These are phyloP conservation scores for Pachyuromys duprasi DNA, from an alignment of 2,797 vertebrate genomes.

Conservation along the genomic window DNA sequence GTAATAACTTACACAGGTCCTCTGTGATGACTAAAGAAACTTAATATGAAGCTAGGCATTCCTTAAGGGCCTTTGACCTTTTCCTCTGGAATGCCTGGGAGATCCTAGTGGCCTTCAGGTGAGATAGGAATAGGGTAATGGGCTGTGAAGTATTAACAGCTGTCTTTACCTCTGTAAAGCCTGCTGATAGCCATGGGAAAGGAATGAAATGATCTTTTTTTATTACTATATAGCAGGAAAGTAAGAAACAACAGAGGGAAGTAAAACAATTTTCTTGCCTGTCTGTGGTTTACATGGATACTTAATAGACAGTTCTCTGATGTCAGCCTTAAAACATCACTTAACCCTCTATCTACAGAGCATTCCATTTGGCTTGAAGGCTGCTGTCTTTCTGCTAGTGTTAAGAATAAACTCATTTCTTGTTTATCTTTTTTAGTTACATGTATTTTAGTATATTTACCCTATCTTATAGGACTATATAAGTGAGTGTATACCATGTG, in stretches of 20 bases:
- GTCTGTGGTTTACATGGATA: neutral
- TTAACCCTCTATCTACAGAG: neutral
- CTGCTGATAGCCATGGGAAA: neutral
- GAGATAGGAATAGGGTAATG: neutral
- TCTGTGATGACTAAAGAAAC: neutral
- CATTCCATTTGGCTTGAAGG: neutral
- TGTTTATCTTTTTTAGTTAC: too few relatives aligned
- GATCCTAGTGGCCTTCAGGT: neutral
- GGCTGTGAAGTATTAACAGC: neutral
- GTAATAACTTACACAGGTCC: neutral
- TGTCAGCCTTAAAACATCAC: neutral
- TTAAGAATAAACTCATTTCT: neutral
- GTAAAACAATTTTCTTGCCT: neutral
- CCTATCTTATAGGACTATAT: too few relatives aligned
- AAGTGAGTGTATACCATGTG: too few relatives aligned
- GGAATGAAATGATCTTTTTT: neutral
- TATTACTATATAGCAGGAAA: neutral
- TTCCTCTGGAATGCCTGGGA: neutral
- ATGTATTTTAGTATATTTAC: too few relatives aligned
- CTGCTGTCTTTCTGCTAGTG: neutral
- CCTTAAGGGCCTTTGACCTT: neutral
- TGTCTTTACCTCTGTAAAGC: neutral
- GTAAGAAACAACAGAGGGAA: neutral
- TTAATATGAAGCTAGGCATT: neutral
- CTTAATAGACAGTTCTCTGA: neutral